These are phyloP conservation scores for Esox masquinongy DNA, from an alignment of 2,797 vertebrate species.

Conservation along the genomic window DNA sequence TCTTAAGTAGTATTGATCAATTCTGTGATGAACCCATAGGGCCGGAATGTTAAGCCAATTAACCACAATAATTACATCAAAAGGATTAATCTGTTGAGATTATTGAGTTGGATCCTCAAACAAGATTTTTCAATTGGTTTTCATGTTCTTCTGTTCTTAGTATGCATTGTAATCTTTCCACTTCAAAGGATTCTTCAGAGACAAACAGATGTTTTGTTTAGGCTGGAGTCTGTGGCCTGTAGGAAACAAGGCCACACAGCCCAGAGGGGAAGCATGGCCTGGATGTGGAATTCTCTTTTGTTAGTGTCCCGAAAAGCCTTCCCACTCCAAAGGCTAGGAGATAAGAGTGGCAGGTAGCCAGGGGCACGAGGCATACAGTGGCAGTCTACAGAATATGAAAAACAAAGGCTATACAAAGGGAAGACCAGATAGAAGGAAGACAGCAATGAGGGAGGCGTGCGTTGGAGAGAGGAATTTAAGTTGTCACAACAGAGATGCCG, in stretches of 20 bases:
- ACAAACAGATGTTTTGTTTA: constrained; percentile 66
- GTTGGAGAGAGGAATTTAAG: not conserved
- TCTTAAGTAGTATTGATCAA: not conserved
- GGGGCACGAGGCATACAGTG: constrained; percentile 29
- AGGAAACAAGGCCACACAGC: constrained; percentile 41
- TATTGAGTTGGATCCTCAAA: constrained; percentile 33
- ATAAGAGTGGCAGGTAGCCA: constrained; percentile 44
- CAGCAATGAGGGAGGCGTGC: constrained; percentile 2
- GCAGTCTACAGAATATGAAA: constrained; percentile 18
- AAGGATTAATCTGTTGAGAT: not conserved
- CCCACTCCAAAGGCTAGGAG: constrained; percentile 37
- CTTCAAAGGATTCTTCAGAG: constrained; percentile 63
- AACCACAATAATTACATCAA: not conserved
- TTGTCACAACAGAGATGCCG: no score
- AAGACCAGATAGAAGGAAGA: constrained; percentile 27
- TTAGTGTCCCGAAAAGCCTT: constrained; percentile 60
- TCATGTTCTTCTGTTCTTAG: constrained; percentile 20
- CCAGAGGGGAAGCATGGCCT: constrained; percentile 53
- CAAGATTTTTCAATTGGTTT: constrained; percentile 25
- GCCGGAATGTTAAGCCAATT: not conserved
- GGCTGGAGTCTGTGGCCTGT: constrained; percentile 40
- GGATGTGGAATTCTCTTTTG: constrained; percentile 63
- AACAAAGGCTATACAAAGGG: constrained; percentile 8
- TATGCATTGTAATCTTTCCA: constrained; percentile 26
- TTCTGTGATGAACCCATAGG: not conserved